Evolutionary conservation across 2,113 vertebrate genomes (phyloP).

Genomic region (Carassius gibelio): DNA sequence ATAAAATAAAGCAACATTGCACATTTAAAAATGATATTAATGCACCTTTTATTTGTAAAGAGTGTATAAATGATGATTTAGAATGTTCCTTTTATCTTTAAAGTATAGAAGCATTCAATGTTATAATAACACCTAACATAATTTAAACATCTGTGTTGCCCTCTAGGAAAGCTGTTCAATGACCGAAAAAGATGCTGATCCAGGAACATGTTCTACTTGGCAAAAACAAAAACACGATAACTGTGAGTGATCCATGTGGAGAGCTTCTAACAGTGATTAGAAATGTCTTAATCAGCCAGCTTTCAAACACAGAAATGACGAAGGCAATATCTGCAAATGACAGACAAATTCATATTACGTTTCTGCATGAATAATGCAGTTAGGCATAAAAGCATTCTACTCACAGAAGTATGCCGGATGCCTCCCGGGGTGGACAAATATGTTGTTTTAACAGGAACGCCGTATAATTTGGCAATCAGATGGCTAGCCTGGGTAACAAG

Average conservation of each 20-base stretch:
- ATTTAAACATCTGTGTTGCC: no score
- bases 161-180: no score
- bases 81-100: no score
- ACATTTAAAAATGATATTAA: no score
- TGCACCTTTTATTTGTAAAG: no score
- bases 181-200: background rate
- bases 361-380: slow-evolving; percentile 18
- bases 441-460: slow-evolving; percentile 50
- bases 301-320: background rate
- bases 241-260: slow-evolving; percentile 7
- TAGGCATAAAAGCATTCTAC: slow-evolving; percentile 20
- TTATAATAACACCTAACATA: no score
- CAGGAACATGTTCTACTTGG: background rate
- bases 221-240: background rate
- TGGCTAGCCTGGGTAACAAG: slow-evolving; percentile 53
- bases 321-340: slow-evolving; percentile 14
- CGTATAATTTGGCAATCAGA: slow-evolving; percentile 59
- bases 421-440: slow-evolving; percentile 36
- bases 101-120: no score
- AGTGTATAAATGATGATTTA: no score
- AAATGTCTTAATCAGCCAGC: slow-evolving; percentile 38
- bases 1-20: no score
- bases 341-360: slow-evolving; percentile 18
- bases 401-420: background rate
- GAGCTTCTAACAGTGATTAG: background rate